Conservation (phyloP, 2,797 vertebrate genomes). For the Leptoclinus maculatus region DNA sequence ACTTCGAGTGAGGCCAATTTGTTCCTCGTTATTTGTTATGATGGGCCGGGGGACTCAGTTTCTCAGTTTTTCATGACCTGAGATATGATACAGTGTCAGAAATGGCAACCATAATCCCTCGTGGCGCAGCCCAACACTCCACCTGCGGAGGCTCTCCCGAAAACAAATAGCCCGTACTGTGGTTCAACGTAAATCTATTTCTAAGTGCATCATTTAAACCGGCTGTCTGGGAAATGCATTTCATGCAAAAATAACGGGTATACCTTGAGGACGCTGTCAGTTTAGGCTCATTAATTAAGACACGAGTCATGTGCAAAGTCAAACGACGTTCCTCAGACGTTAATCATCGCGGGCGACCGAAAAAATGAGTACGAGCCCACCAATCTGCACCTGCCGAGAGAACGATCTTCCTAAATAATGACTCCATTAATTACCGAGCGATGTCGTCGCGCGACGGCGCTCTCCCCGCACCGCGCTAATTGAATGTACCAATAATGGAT, state of each 20-base stretch:
- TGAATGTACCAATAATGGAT: conserved; percentile 64
- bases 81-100: conserved; percentile 52
- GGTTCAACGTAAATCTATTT: conserved; percentile 28
- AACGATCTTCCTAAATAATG: conserved; percentile 62
- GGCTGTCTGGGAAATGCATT: conserved; percentile 28
- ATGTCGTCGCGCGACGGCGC: conserved; percentile 1
- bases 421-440: conserved; percentile 64
- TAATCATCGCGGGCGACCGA: conserved; percentile 59
- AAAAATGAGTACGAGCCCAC: conserved; percentile 44
- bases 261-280: conserved; percentile 50
- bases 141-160: conserved; percentile 12
- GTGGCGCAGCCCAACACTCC: background rate
- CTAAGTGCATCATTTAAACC: conserved; percentile 47
- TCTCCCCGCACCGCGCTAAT: conserved; percentile 38
- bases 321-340: conserved; percentile 51
- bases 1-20: conserved; percentile 46
- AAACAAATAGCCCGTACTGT: conserved; percentile 40
- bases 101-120: conserved; percentile 35
- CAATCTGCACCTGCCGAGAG: conserved; percentile 45
- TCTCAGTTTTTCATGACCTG: conserved; percentile 47
- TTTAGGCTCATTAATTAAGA: conserved; percentile 66
- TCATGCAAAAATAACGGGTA: conserved; percentile 39
- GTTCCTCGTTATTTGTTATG: conserved; percentile 29
- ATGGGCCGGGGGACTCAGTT: conserved; percentile 36
- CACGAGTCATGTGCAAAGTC: conserved; percentile 45